A percentile compares a stretch with the other conserved stretches of the same genome.
These are phyloP conservation scores for Drosophila kokeensis DNA, from an alignment of 2,888 invertebrate genomes.

Conservation along the genomic window DNA sequence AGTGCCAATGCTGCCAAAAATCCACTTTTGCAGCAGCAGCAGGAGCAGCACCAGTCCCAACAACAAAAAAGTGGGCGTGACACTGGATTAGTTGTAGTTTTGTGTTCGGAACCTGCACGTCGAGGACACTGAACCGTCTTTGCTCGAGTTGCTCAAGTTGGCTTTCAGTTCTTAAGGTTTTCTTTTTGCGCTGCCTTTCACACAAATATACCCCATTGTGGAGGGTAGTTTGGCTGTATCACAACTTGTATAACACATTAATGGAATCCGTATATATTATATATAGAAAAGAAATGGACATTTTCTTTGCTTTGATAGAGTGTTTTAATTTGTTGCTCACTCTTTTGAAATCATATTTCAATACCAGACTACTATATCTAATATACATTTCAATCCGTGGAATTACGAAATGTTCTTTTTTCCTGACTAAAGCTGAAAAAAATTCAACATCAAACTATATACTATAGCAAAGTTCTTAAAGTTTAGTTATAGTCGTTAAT, in stretches of 20 bases:
- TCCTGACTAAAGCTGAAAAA: background rate
- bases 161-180: constrained; percentile 31
- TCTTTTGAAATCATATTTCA: background rate
- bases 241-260: background rate
- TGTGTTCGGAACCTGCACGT: constrained; percentile 48
- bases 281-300: background rate
- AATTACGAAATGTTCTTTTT: background rate
- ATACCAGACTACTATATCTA: background rate
- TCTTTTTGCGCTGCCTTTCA: background rate
- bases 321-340: background rate
- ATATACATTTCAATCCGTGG: too few species aligned
- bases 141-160: constrained; percentile 20
- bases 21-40: constrained; percentile 54
- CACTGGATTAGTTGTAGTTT: constrained; percentile 78
- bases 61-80: constrained; percentile 25
- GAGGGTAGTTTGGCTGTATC: background rate
- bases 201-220: background rate
- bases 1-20: constrained; percentile 79
- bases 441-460: background rate
- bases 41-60: constrained; percentile 6
- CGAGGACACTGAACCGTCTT: constrained; percentile 33
- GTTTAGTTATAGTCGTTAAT: background rate
- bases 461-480: background rate
- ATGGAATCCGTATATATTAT: background rate
- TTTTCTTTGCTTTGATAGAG: background rate